These are phyloP conservation scores for Xyrichtys novacula DNA, from an alignment of 2,797 vertebrate species.

Conservation along the genomic window DNA sequence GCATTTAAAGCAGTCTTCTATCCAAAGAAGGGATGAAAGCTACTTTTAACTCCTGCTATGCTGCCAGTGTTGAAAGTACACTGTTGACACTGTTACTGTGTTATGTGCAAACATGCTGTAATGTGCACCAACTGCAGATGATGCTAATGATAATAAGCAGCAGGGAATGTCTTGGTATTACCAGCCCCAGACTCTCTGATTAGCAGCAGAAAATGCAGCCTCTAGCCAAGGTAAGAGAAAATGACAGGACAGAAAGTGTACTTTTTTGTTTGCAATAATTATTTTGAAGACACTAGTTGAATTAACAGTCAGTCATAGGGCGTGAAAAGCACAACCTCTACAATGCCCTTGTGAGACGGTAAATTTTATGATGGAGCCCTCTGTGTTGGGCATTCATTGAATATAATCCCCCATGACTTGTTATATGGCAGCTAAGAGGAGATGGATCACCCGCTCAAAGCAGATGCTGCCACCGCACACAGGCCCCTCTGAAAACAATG, in stretches of 20 bases:
- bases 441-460: conserved; percentile 85
- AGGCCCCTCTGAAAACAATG: conserved; percentile 80
- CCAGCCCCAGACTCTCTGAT: conserved; percentile 36
- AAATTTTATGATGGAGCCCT: conserved; percentile 78
- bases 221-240: conserved; percentile 8
- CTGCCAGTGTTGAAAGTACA: conserved; percentile 71
- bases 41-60: conserved; percentile 78
- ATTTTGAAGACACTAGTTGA: conserved; percentile 33
- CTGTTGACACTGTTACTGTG: conserved; percentile 64
- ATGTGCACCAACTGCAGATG: conserved; percentile 64
- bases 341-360: conserved; percentile 77
- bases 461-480: conserved; percentile 85
- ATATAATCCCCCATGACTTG: conserved; percentile 87
- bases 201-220: conserved; percentile 34
- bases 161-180: conserved; percentile 52
- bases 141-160: conserved; percentile 73
- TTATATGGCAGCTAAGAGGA: conserved; percentile 87
- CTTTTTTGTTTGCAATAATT: conserved; percentile 32
- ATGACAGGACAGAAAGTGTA: conserved; percentile 16
- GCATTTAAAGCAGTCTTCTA: conserved; percentile 80
- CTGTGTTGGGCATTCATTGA: conserved; percentile 80
- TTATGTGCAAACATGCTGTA: conserved; percentile 69
- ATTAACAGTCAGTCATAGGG: conserved; percentile 51
- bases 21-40: conserved; percentile 79
- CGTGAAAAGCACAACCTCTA: conserved; percentile 69